A percentile compares a stretch with the other conserved stretches of the same genome.
phyloP scores from a whole-genome alignment of 35 echinoderm and acorn worm genomes.

The Hemicentrotus pulcherrimus region DNA sequence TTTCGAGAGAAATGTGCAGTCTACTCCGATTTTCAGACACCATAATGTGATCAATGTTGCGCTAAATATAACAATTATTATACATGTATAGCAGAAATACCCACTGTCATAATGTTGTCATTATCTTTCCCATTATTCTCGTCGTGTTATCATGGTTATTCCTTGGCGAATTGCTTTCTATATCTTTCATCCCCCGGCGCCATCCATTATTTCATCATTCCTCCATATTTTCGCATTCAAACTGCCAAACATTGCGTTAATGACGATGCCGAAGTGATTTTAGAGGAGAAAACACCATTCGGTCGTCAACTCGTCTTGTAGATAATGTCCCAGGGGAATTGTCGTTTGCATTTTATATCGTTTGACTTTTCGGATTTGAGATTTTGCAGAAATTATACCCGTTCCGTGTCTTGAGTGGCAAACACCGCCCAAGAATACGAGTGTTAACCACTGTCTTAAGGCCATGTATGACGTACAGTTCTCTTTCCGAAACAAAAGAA shows the following conservation, averaged over 20 bases:
- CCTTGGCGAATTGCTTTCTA: neutral
- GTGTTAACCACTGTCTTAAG: too few relatives aligned
- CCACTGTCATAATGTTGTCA: too few relatives aligned
- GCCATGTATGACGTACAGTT: too few relatives aligned
- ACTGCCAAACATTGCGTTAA: neutral
- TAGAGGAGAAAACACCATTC: neutral
- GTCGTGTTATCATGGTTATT: neutral
- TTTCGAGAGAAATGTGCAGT: too few relatives aligned
- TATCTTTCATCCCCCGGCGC: neutral
- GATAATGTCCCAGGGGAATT: neutral
- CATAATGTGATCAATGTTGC: too few relatives aligned
- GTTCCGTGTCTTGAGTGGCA: neutral
- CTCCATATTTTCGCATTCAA: too few relatives aligned
- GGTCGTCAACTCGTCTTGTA: neutral
- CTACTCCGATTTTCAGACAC: too few relatives aligned
- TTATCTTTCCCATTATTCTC: neutral
- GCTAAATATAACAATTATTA: too few relatives aligned
- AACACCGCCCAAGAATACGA: too few relatives aligned
- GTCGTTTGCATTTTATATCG: neutral
- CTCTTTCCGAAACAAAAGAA: too few relatives aligned
- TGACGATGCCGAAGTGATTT: neutral
- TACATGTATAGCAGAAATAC: too few relatives aligned
- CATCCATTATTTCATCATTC: neutral
- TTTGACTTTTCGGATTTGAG: neutral
- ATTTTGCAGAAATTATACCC: neutral